Conservation (phyloP, 2,113 vertebrate genomes). For the Marmota flaviventris region DNA sequence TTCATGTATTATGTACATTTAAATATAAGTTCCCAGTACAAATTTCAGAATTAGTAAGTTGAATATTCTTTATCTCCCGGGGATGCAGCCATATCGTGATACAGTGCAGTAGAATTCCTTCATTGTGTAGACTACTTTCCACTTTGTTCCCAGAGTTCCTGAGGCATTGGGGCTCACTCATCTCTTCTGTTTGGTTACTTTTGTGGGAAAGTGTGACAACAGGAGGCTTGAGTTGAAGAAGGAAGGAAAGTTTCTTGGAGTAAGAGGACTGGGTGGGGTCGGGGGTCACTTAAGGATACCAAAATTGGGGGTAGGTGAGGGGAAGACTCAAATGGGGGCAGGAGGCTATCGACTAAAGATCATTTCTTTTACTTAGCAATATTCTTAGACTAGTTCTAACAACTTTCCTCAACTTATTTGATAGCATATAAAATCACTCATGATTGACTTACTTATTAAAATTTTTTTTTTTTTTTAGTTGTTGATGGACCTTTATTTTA, state of each 20-base stretch:
- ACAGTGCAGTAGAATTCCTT: not conserved
- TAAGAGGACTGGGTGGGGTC: not conserved
- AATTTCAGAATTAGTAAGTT: not conserved
- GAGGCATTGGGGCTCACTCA: not conserved
- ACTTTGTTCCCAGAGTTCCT: not conserved
- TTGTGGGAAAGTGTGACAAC: not conserved
- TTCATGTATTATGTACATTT: not conserved
- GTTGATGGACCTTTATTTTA: no score
- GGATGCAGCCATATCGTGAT: not conserved
- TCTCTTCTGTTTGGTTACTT: not conserved
- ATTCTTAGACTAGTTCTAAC: not conserved
- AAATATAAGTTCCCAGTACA: not conserved
- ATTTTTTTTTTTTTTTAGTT: not conserved
- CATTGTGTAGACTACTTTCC: not conserved
- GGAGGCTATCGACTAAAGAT: not conserved
- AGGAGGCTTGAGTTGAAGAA: not conserved
- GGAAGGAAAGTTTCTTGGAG: not conserved
- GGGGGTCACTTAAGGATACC: not conserved
- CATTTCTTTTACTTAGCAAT: not conserved
- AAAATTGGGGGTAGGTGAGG: not conserved
- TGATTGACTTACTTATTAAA: not conserved
- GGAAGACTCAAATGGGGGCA: fast-evolving
- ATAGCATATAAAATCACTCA: not conserved
- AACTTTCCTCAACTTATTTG: not conserved
- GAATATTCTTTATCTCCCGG: not conserved